Base-by-base conservation (phyloP, 2,113 vertebrate species). In the Pachyramphus minor region DNA sequence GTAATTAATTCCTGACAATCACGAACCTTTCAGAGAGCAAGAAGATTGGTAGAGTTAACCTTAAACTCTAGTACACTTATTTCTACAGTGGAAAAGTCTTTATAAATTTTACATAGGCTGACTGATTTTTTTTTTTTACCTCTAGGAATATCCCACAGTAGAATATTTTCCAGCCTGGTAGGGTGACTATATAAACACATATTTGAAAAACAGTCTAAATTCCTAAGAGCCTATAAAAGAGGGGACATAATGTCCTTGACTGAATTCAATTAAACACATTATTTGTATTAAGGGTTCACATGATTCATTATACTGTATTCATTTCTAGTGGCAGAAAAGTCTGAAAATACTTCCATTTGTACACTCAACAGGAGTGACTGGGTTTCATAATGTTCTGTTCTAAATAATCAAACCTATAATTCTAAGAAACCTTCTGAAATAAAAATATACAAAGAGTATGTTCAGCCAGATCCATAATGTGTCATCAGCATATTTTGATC, bases 371-470 rank as follows among this genome's bases (percentile, higher is more conserved):
- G 50, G 62, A 92, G 18, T 84, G 79, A 72, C 68, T 84, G 60
- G n/a, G n/a, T 93, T 96, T 94, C 79, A 82, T 81, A 90, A 64
- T 87, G 76, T 75, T 90, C 68, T 90, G 35, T 81, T 95, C 68
- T 74, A 93, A 95, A 90, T 92, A 96, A 92, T 86, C 79, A 90
- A 94, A 74, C 55, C 47, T 88, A 59, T 95, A 94, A 93, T 94
- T 95, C 88, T 72, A 67, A 94, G 90, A 92, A 96, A 94, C 60
- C 27, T 91, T 84, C 56, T 88, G 72, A 93, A 95, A 80, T 86
- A 90, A 94, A 96, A 96, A 89, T 86, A 90, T 37, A 92, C 39
- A 81, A 84, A 95, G 75, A 72, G n/a, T 89, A 90, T 89, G 83
- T 89, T 87, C 73, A 94, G 49, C 56, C 60, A 87, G 80, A 78